phyloP scores from a whole-genome alignment of 2,888 invertebrate species.

The Pseudoips prasinana region DNA sequence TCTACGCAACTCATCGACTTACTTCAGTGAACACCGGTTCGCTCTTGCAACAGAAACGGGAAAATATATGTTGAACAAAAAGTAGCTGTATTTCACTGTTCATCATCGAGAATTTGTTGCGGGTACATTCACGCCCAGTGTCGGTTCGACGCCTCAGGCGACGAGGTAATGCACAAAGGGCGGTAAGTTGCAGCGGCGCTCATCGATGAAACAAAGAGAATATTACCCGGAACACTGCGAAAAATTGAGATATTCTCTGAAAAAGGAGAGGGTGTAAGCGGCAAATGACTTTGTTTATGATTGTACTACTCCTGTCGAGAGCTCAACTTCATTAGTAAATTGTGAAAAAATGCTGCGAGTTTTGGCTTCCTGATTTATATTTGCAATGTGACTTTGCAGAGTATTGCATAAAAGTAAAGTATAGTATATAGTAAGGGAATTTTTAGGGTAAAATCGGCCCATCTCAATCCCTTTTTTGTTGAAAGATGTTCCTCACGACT shows the following conservation, averaged over 20 bases:
- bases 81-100: conserved; percentile 22
- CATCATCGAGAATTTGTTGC: conserved; percentile 14
- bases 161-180: conserved; percentile 67
- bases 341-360: not conserved
- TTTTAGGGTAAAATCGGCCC: too few relatives aligned
- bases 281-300: conserved; percentile 36
- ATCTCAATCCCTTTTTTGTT: too few relatives aligned
- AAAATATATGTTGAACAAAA: conserved; percentile 17
- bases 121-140: conserved; percentile 13
- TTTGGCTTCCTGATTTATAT: too few relatives aligned
- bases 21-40: not conserved
- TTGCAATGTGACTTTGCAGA: too few relatives aligned
- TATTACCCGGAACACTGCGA: conserved; percentile 33
- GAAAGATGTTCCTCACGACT: too few relatives aligned
- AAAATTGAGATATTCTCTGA: conserved; percentile 38
- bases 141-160: conserved; percentile 41
- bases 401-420: too few relatives aligned
- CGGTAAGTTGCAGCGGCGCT: conserved; percentile 54
- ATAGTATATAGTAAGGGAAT: too few relatives aligned
- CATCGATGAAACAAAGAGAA: conserved; percentile 59
- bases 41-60: conserved; percentile 5
- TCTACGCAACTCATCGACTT: too few relatives aligned
- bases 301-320: conserved; percentile 10
- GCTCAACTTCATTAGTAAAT: conserved; percentile 17
- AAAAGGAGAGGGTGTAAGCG: conserved; percentile 30